Conservation (phyloP, 2,888 invertebrate genomes). For the Dastarcus helophoroides region DNA sequence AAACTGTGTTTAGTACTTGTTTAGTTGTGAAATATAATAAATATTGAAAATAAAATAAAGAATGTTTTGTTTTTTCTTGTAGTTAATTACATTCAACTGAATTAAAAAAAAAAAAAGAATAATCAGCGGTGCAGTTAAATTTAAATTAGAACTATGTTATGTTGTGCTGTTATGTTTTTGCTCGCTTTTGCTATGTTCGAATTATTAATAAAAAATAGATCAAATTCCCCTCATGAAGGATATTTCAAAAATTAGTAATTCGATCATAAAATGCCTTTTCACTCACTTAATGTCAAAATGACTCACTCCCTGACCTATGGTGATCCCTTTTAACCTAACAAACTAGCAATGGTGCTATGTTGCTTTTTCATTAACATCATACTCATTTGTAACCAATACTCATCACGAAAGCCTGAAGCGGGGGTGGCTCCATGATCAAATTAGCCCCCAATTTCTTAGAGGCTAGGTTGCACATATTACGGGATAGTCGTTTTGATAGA, state of each 20-base stretch:
- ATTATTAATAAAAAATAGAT: too few relatives aligned
- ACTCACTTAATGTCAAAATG: conserved; percentile 12
- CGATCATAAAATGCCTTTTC: too few relatives aligned
- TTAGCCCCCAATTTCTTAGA: conserved; percentile 1
- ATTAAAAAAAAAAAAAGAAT: too few relatives aligned
- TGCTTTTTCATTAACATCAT: conserved; percentile 7
- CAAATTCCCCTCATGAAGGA: too few relatives aligned
- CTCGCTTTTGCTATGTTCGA: too few relatives aligned
- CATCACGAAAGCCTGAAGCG: background rate
- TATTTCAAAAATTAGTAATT: too few relatives aligned
- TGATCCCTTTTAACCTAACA: conserved; percentile 8
- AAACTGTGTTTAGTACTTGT: conserved; percentile 1
- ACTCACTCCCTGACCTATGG: conserved; percentile 10
- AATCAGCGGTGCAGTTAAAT: too few relatives aligned
- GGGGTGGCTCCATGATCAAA: background rate
- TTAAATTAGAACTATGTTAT: too few relatives aligned
- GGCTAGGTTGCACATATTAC: conserved; percentile 6
- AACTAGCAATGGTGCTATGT: conserved; percentile 3
- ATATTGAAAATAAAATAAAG: background rate
- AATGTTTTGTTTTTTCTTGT: background rate
- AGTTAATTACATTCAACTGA: conserved; percentile 1
- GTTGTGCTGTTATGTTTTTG: too few relatives aligned
- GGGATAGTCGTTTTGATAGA: conserved; percentile 24
- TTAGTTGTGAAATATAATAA: background rate
- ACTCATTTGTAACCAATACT: background rate